Base-by-base conservation (phyloP, 2,888 invertebrate species). In the Rhyacophila evoluta region DNA sequence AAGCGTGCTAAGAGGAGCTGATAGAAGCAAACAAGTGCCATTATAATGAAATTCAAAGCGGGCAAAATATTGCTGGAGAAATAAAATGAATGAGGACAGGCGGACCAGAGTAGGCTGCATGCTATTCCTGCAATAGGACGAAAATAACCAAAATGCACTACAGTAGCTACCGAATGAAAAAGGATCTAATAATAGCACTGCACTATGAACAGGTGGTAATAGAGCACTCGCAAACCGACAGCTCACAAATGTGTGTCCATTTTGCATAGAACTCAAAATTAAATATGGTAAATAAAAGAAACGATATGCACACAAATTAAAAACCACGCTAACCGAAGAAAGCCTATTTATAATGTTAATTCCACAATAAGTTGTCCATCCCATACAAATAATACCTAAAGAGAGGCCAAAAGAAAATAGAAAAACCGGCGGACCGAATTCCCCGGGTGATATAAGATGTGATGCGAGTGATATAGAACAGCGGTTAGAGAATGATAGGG, bases 401-500 rank as follows among this genome's bases (percentile, higher is more conserved):
- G 55, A 55, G 55, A 81, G 80, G 74, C 82, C 77, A 5, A 41
- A 2, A 41, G 38, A 55, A 19, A 55, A 55, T 8, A 55, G 19
- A 55, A 1, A 2, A 10, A 55, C 55, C 19, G 55, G 25, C 25
- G 55, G 55, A 12, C 8, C 10, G 55, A 55, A 10, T 8, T 19
- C 19, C 55, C 55, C 55, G 55, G 55, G 19, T 55, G 55, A 55
- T 4, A n/a, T n/a, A 25, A 19, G 55, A 55, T 55, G 55, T 19
- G 10, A 55, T 55, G 25, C 55, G 55, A 19, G 55, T 2, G 19
- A 19, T 10, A 55, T 10, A 55, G 55, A 55, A 19, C 79, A 67
- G 79, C 80, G 74, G 76, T 75, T 33, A 55, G 55, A 19, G 15
- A 10, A 25, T 39, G 70, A 25, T 19, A 72, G 81, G 77, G 80